Conservation (phyloP, 2,797 vertebrate genomes). For the Manis crassicaudata region DNA sequence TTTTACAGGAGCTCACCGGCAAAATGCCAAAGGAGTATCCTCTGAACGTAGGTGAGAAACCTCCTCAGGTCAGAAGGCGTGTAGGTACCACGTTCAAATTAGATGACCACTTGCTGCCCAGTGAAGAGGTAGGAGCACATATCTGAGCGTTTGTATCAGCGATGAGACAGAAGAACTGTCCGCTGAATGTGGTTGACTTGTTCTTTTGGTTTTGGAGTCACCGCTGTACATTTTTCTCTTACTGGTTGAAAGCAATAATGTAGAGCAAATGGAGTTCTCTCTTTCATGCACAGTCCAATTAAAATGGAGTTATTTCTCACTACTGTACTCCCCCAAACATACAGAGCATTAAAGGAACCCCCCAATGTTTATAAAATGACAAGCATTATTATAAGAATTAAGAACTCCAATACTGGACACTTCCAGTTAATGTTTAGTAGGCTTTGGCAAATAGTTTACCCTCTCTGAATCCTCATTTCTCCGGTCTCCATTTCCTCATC, state of each 20-base stretch:
- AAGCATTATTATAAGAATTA: not conserved
- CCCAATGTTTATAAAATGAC: not conserved
- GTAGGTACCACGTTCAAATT: slow-evolving; percentile 94
- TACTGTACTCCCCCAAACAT: not conserved
- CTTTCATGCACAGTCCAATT: not conserved
- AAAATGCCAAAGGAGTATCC: slow-evolving; percentile 96
- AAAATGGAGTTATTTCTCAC: not conserved
- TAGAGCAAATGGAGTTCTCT: not conserved
- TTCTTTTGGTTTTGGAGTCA: not conserved
- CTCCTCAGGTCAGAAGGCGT: slow-evolving; percentile 91
- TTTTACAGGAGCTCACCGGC: slow-evolving; percentile 93
- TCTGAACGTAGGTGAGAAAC: slow-evolving; percentile 91
- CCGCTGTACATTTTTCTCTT: not conserved
- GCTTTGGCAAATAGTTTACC: not conserved
- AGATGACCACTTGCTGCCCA: slow-evolving; percentile 91
- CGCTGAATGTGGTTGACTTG: not conserved
- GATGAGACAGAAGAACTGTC: not conserved
- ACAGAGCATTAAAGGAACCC: not conserved
- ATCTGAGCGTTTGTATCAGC: not conserved
- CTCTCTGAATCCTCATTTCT: not conserved
- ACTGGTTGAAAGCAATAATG: not conserved
- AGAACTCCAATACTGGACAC: not conserved
- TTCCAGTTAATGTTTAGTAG: not conserved
- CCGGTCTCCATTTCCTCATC: not conserved
- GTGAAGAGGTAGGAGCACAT: slow-evolving; percentile 87